Evolutionary conservation across 2,888 invertebrate species (phyloP), one percentile per base, ranked within the genome.

Genomic region (Lutraria lutraria): DNA sequence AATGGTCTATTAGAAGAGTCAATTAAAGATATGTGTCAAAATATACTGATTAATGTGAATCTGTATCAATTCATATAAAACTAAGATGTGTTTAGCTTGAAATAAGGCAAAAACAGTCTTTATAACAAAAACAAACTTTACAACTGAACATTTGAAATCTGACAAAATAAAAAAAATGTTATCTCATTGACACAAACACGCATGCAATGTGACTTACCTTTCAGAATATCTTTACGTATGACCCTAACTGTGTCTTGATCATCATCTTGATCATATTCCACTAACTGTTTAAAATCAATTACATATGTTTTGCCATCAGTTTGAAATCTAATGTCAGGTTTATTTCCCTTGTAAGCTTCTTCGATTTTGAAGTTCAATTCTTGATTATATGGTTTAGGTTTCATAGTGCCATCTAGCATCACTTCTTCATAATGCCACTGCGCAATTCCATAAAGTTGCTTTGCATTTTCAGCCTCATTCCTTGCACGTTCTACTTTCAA

Each of bases 191-290:
- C 43, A 43, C 43, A 43, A 43, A 43, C 43, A 43, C 60, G 8
- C 60, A 60, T 60, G 21, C 60, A 21, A 19, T 19, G 56, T 56
- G 15, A 25, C 63, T 68, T 80, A 93, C 93, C 88, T 85, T 91
- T 87, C 3, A 91, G 34, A 19, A 91, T 87, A 85, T 93, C 92
- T 80, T 91, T 93, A 53, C 93, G 85, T 6, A 93, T 68, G 15
- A 93, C 93, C 84, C 87, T 88, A 3, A 89, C 83, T 16, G 25
- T 63, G 53, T 92, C 88, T 12, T 4, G 56, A 29, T 68, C 54
- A 54, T 93, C 89, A 34, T 72, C 43, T 52, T 85, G 76, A 19
- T 81, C 76, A 85, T 91, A 93, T 76, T 93, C 93, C 19, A 89
- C 83, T 85, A 93, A 89, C 0, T 63, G 52, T 56, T 72, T 31